Evolutionary conservation across 1,140 invertebrate genomes (phyloP), one percentile per base, ranked within the genome.

Genomic region (Maconellicoccus hirsutus): DNA sequence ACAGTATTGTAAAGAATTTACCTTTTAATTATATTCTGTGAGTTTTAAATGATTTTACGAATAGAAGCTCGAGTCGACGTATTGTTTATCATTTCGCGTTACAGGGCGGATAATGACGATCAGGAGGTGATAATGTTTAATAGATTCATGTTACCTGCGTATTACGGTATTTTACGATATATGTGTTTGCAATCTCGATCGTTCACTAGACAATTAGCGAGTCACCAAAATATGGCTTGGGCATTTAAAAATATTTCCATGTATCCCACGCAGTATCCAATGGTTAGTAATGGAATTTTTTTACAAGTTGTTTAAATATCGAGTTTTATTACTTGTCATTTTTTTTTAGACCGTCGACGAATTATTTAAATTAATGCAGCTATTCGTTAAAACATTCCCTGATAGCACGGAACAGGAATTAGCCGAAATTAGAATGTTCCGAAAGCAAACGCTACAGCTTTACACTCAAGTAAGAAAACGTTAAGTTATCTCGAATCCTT

Each of bases 21-120:
- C 93, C 92, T 75, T 96, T 96, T 83, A 97, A 96, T 81, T 97
- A 97, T 79, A 96, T 97, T 79, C 81, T 96, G 92, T 95, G 84
- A 88, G 90, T 86, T 71, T 69, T 26, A 52, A 71, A 71, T 71
- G 25, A 4, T n/a, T 10, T 23, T 4, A 23, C 22, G 22, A 8
- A 66, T 25, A 16, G n/a, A 52, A 52, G 10, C 16, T 52, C 10
- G 14, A 7, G n/a, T n/a, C n/a, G n/a, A 38, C 6, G 6, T 38
- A 14, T 38, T 38, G 4, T 61, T 61, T 61, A 22, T 61, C 6
- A 19, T 22, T 22, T 16, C 21, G 19, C 19, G 77, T n/a, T n/a
- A 21, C 73, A 91, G 89, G 75, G 93, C 93, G 72, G 94, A 97
- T 81, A 93, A 96, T 78, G 93, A 96, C 75, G 94, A 97, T 79